Evolutionary conservation across 2,797 vertebrate genomes (phyloP), one percentile per base, ranked within the genome.

Genomic region (Pseudochaenichthys georgianus): DNA sequence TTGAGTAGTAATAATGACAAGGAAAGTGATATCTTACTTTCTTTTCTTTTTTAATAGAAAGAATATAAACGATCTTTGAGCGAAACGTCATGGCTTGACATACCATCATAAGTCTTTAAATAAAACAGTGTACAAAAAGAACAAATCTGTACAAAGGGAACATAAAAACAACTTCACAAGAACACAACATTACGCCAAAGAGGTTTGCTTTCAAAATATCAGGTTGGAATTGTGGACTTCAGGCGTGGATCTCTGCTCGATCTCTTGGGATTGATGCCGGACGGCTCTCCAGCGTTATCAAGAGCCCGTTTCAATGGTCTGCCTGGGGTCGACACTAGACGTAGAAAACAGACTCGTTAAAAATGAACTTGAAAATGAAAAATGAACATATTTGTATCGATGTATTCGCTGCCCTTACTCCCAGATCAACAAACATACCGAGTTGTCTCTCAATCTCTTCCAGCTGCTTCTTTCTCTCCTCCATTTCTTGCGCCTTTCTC

Each of bases 401-500:
- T 13, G 4, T 31, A 16, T 51, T 58, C 4, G 43, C 63, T 34
- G 4, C 10, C 3, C 8, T 63, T 9, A 16, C 28, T 13, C 21
- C 1, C 21, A 15, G 23, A n/a, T 42, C 5, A 45, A 28, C 23
- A 68, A 74, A 85, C 89, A 19, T 91, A 98, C 98, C 93, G 13
- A 97, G 91, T 51, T 94, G 91, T 70, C 83, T 88, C 53, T 97
- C 94, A 31, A 97, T 93, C 31, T 93, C 81, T 66, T 87, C 78
- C 74, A 99, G 90, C 77, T 87, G 89, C 41, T 75, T 88, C 63
- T 91, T 89, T 15, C 95, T 95, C 51, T 94, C 85, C 0, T 90
- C 75, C 70, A 96, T 90, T 60, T 96, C 93, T 48, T 87, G 55
- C 61, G 92, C 72, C 45, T 92, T 95, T 80, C 81, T 84, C 46